Conservation (phyloP, 2,113 vertebrate species). For the Choloepus hoffmanni region DNA sequence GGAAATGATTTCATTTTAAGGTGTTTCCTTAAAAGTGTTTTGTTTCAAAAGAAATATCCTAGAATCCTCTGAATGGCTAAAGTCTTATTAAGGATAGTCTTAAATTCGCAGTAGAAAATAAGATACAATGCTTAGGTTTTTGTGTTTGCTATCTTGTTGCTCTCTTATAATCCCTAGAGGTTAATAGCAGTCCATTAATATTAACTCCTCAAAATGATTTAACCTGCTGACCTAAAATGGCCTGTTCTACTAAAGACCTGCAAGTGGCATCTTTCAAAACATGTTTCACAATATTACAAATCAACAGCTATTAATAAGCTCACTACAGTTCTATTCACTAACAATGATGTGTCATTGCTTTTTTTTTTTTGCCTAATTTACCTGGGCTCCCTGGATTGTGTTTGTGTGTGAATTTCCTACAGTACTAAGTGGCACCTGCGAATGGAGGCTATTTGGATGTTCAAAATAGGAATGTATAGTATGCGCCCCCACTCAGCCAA, state of each 20-base stretch:
- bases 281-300: constrained; percentile 15
- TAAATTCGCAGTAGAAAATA: neutral
- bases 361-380: neutral
- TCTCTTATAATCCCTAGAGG: constrained; percentile 28
- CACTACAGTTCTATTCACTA: neutral
- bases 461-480: constrained; percentile 48
- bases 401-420: neutral
- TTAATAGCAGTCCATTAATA: constrained; percentile 56
- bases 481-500: neutral
- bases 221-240: constrained; percentile 63
- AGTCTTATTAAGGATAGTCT: neutral
- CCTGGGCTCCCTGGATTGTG: neutral
- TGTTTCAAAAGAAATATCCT: neutral
- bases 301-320: constrained; percentile 41
- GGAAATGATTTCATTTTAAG: constrained; percentile 38
- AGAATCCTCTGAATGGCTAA: neutral
- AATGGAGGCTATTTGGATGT: constrained; percentile 13
- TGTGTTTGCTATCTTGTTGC: neutral
- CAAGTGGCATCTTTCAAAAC: constrained; percentile 60
- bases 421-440: neutral
- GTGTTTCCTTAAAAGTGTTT: neutral
- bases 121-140: neutral
- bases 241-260: neutral
- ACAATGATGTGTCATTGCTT: neutral
- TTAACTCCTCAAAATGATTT: neutral